Evolutionary conservation across 92 coral and sea anemone species (phyloP), one percentile per base, ranked within the genome.

Genomic region (Porites rus): DNA sequence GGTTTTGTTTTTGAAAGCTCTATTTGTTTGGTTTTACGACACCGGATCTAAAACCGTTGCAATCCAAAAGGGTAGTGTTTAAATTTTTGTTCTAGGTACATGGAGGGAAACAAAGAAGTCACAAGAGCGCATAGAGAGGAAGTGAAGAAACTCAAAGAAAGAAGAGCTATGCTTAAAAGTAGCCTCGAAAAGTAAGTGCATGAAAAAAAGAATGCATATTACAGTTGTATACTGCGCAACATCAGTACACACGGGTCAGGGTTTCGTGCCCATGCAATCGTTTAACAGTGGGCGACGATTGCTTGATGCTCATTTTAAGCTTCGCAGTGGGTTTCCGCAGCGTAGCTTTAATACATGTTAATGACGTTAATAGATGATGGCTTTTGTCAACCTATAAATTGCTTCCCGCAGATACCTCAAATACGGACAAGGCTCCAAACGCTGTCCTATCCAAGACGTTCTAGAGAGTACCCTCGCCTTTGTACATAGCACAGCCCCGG

Each of bases 71-170:
- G 46, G 46, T 38, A 10, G 11, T 54, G 10, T 56, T 67, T 8
- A n/a, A 22, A 19, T 25, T 25, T 17, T 24, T 13, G 20, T 51
- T 21, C 21, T 13, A 94, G 98, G 70, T 94, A 94, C 86, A 92
- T 94, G 95, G 98, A 94, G 84, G 65, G 81, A 12, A 94, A 94
- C 82, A 94, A 86, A 80, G 95, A 94, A 13, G 72, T 85, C 14
- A 92, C 95, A 24, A 85, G 94, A 69, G 52, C 72, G 10, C 72
- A 90, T 74, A 81, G 98, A 65, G 98, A 94, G 66, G 98, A 94
- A 51, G 98, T 94, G 7, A 94, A 87, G 78, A 94, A 87, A 63
- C 80, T 94, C 3, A 94, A 94, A 83, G 98, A 94, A 10, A 86
- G 93, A 84, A 87, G 82, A 72, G 74, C 77, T 63, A 90, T 81